phyloP scores from a whole-genome alignment of 2,797 vertebrate species.

The Erithacus rubecula region DNA sequence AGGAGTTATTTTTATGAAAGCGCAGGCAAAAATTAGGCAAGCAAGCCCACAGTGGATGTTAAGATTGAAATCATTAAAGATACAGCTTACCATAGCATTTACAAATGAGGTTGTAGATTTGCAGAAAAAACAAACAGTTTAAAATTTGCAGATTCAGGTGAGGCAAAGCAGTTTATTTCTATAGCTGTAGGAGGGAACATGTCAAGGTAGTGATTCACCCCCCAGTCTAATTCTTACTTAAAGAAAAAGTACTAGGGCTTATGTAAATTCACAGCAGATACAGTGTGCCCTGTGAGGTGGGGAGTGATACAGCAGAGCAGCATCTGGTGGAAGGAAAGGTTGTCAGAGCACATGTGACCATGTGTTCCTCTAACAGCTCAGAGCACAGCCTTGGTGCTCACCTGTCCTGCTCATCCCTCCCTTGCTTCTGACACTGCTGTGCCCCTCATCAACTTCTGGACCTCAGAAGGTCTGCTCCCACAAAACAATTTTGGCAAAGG shows the following conservation, averaged over 20 bases:
- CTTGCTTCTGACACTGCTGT: fast-evolving
- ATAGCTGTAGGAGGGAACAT: background rate
- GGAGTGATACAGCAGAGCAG: background rate
- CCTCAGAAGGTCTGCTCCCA: background rate
- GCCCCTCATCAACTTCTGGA: background rate
- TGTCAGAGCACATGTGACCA: fast-evolving
- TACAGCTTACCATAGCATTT: background rate
- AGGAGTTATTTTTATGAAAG: background rate
- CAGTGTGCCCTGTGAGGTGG: background rate
- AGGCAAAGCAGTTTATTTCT: background rate
- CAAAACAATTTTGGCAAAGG: background rate
- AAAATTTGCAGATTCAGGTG: background rate
- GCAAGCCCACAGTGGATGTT: background rate
- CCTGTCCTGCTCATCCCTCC: background rate
- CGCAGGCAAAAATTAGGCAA: background rate
- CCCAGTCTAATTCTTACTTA: background rate
- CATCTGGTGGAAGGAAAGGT: fast-evolving
- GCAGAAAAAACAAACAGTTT: background rate
- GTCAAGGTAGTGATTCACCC: background rate
- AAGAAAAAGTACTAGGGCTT: background rate
- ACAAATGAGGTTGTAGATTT: background rate
- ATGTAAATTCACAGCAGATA: background rate
- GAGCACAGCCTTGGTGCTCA: fast-evolving
- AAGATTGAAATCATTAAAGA: background rate
- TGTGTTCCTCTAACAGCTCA: background rate